A percentile compares a stretch with the other conserved stretches of the same genome.
These are phyloP conservation scores for Pachypsylla venusta DNA, from an alignment of 1,140 invertebrate genomes.

Conservation along the genomic window DNA sequence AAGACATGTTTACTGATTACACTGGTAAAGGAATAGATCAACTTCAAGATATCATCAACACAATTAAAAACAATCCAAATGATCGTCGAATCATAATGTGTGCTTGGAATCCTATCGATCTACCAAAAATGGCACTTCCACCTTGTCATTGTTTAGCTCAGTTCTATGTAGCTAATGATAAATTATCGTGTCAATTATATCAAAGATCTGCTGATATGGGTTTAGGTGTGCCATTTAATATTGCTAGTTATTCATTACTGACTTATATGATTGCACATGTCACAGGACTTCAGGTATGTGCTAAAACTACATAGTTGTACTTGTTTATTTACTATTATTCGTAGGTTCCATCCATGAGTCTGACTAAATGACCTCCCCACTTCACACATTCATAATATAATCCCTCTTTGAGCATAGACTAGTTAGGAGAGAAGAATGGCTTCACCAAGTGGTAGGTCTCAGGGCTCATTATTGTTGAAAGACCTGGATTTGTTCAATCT, in stretches of 20 bases:
- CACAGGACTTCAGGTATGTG: slow-evolving; percentile 56
- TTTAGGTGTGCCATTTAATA: slow-evolving; percentile 96
- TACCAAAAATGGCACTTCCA: slow-evolving; percentile 87
- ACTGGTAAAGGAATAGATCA: slow-evolving; percentile 82
- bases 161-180: slow-evolving; percentile 79
- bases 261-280: slow-evolving; percentile 95
- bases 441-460: background rate
- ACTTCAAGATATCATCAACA: slow-evolving; percentile 66
- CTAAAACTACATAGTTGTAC: too few relatives aligned
- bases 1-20: slow-evolving; percentile 72
- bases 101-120: slow-evolving; percentile 88
- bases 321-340: background rate
- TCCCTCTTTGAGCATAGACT: background rate
- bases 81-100: slow-evolving; percentile 85
- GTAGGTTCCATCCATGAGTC: background rate
- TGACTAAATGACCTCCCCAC: background rate
- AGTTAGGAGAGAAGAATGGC: background rate
- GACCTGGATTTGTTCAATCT: background rate
- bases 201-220: slow-evolving; percentile 97
- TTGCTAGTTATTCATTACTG: slow-evolving; percentile 89
- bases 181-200: slow-evolving; percentile 82
- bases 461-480: background rate
- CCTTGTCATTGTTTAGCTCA: slow-evolving; percentile 93
- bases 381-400: background rate
- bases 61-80: slow-evolving; percentile 67